phyloP scores from a whole-genome alignment of 2,113 vertebrate species.

The Pelvicachromis taeniatus region DNA sequence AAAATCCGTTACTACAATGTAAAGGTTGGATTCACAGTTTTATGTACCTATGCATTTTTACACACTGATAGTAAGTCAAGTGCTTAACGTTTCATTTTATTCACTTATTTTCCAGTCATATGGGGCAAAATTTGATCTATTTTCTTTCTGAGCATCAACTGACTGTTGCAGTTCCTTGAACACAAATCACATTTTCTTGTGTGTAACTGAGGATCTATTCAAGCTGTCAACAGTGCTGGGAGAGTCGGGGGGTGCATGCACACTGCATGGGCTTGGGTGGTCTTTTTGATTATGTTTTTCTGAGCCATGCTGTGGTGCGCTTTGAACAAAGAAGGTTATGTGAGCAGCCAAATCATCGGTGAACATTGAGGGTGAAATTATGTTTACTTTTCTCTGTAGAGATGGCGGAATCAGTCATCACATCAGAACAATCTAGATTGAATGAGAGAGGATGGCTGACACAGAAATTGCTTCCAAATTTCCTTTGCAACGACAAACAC shows the following conservation, averaged over 20 bases:
- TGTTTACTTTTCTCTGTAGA: background rate
- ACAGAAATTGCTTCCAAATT: background rate
- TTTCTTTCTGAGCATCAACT: background rate
- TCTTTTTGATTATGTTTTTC: background rate
- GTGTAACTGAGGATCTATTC: background rate
- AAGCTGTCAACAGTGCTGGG: background rate
- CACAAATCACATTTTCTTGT: background rate
- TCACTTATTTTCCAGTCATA: background rate
- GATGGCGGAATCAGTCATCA: background rate
- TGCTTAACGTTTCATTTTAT: background rate
- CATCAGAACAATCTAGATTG: background rate
- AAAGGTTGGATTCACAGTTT: background rate
- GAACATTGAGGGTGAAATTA: background rate
- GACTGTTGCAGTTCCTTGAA: background rate
- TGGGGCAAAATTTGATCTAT: background rate
- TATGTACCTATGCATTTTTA: background rate
- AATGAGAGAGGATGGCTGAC: background rate
- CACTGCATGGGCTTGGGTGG: background rate
- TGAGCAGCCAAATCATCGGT: background rate
- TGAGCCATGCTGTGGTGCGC: background rate
- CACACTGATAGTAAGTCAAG: background rate
- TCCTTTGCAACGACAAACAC: background rate
- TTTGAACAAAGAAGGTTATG: slow-evolving; percentile 14
- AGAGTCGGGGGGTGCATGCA: background rate
- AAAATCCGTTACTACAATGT: background rate